Conservation (phyloP, 2,888 invertebrate species). For the Acrobeloides nanus region DNA sequence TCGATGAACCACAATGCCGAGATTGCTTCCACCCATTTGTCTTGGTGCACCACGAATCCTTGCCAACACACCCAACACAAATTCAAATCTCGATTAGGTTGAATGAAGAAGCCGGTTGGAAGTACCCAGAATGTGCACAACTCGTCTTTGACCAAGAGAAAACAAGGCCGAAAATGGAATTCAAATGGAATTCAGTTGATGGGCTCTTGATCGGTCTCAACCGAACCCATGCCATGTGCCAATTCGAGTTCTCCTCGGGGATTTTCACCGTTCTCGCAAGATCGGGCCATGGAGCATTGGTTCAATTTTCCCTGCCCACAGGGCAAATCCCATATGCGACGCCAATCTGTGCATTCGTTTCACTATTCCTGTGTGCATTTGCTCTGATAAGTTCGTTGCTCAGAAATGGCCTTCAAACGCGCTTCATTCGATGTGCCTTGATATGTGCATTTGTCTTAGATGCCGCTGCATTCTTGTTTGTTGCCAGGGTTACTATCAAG, state of each 20-base stretch:
- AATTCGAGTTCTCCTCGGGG: conserved; percentile 27
- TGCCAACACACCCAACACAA: background rate
- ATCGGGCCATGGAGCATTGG: conserved; percentile 18
- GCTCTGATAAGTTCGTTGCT: conserved; percentile 31
- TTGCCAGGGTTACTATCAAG: conserved; percentile 35
- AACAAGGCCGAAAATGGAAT: background rate
- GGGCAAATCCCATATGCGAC: conserved; percentile 24
- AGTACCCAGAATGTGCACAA: conserved; percentile 41
- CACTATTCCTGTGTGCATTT: conserved; percentile 34
- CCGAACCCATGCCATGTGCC: conserved; percentile 42
- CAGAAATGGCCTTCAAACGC: conserved; percentile 19
- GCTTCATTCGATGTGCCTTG: conserved; percentile 25
- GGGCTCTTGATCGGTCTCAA: conserved; percentile 38
- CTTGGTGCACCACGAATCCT: conserved; percentile 4
- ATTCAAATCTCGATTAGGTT: conserved; percentile 31
- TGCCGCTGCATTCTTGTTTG: conserved; percentile 31
- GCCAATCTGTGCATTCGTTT: conserved; percentile 31
- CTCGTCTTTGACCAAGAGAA: background rate
- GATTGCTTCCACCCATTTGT: conserved; percentile 9
- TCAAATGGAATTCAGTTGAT: conserved; percentile 29
- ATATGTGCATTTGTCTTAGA: conserved; percentile 37
- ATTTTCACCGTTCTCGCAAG: conserved; percentile 37
- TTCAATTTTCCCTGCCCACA: conserved; percentile 16
- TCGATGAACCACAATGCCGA: conserved; percentile 1
- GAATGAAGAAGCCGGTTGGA: conserved; percentile 35